Evolutionary conservation across 1,140 invertebrate genomes (phyloP).

Genomic region (Zaprionus taronus): DNA sequence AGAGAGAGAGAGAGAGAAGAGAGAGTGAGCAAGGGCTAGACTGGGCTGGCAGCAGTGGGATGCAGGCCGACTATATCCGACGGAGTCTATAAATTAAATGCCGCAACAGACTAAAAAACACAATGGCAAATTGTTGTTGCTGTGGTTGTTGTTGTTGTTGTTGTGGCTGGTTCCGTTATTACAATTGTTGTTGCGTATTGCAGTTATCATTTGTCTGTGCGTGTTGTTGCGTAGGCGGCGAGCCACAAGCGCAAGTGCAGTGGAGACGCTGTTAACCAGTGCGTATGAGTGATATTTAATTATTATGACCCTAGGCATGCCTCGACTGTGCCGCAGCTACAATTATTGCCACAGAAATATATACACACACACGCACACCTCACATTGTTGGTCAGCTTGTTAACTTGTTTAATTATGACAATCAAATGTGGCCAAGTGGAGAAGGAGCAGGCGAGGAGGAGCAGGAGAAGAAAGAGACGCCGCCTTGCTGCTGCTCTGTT

Average conservation of each 20-base stretch:
- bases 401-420: constrained; percentile 56
- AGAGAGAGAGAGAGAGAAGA: background rate
- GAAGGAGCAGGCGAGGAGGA: no score
- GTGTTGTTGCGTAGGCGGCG: constrained; percentile 65
- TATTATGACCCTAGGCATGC: constrained; percentile 60
- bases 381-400: constrained; percentile 36
- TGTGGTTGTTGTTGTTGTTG: constrained; percentile 33
- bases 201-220: constrained; percentile 62
- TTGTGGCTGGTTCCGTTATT: constrained; percentile 28
- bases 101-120: constrained; percentile 57
- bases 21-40: background rate
- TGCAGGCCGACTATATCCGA: constrained; percentile 29
- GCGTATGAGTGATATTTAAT: constrained; percentile 78
- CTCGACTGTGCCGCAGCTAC: constrained; percentile 23
- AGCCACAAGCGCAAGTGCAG: constrained; percentile 44
- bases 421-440: constrained; percentile 32
- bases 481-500: constrained; percentile 25
- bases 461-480: background rate
- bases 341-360: constrained; percentile 29
- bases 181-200: constrained; percentile 24
- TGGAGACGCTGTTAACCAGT: constrained; percentile 55
- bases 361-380: background rate
- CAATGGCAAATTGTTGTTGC: constrained; percentile 66
- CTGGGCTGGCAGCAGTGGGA: constrained; percentile 29
- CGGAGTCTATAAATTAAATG: constrained; percentile 74